These are phyloP conservation scores for Chaetura pelagica DNA, from an alignment of 2,113 vertebrate genomes.

Conservation along the genomic window DNA sequence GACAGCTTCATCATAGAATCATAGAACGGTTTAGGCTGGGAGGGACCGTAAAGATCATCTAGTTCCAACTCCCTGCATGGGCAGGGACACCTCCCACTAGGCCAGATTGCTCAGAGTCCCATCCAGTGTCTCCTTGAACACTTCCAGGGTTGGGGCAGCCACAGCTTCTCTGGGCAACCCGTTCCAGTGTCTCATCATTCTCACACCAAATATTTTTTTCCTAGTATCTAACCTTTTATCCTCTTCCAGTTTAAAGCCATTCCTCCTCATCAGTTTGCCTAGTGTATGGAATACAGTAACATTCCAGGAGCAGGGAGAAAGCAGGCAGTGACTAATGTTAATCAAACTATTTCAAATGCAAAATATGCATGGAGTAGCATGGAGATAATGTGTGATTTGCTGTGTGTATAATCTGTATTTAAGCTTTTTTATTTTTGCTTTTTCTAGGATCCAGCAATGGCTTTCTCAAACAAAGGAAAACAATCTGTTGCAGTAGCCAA, in stretches of 20 bases:
- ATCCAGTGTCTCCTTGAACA: too few species aligned
- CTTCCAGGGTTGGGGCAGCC: too few species aligned
- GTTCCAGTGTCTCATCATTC: too few species aligned
- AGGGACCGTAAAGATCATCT: too few species aligned
- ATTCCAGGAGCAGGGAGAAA: neutral
- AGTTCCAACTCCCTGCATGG: too few species aligned
- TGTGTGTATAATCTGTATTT: neutral
- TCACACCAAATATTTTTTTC: too few species aligned
- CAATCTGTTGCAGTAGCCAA: neutral
- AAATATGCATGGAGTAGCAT: accelerated
- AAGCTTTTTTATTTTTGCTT: neutral
- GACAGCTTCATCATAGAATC: neutral
- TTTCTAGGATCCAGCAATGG: neutral
- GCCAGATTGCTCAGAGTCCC: too few species aligned
- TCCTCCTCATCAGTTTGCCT: neutral
- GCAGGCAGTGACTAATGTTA: neutral
- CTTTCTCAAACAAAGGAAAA: neutral
- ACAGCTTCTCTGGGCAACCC: too few species aligned
- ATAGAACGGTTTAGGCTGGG: too few species aligned
- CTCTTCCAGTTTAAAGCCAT: too few species aligned
- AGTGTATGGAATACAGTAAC: neutral
- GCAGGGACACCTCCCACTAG: too few species aligned
- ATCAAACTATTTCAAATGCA: neutral
- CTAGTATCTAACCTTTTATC: too few species aligned
- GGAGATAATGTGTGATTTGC: neutral